phyloP scores from a whole-genome alignment of 2,888 invertebrate species.

The Andricus curvator region DNA sequence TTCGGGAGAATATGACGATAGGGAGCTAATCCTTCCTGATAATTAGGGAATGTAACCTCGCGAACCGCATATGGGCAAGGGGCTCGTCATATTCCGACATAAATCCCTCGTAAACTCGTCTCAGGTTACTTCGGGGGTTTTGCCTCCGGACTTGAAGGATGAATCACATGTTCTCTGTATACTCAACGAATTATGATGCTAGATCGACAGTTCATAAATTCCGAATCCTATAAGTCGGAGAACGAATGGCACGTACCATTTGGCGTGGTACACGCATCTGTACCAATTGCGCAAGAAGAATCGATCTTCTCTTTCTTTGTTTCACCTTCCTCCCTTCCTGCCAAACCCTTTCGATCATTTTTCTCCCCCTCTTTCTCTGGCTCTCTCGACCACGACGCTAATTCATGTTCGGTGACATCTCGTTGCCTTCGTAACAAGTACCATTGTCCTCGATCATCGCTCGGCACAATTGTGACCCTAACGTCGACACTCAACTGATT shows the following conservation, averaged over 20 bases:
- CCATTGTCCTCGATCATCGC: constrained; percentile 72
- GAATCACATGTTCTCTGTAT: constrained; percentile 58
- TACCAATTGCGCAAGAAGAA: constrained; percentile 59
- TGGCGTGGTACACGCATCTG: constrained; percentile 62
- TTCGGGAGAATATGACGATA: constrained; percentile 18
- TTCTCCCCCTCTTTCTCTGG: constrained; percentile 15
- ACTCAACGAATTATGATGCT: constrained; percentile 58
- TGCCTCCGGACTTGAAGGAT: constrained; percentile 51
- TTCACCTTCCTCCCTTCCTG: constrained; percentile 43
- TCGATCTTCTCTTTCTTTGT: constrained; percentile 46
- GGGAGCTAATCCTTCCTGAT: constrained; percentile 52
- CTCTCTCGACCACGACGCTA: constrained; percentile 68
- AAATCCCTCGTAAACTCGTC: constrained; percentile 67
- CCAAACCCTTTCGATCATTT: constrained; percentile 45
- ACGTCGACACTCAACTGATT: constrained; percentile 53
- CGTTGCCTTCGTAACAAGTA: constrained; percentile 76
- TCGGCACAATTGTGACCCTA: constrained; percentile 62
- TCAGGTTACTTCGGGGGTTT: constrained; percentile 65
- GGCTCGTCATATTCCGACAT: constrained; percentile 62
- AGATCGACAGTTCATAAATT: constrained; percentile 63
- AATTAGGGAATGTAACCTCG: constrained; percentile 59
- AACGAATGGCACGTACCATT: constrained; percentile 46
- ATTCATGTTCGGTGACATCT: constrained; percentile 76
- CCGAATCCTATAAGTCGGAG: constrained; percentile 27
- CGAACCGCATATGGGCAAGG: constrained; percentile 58